Evolutionary conservation across 2,113 vertebrate genomes (phyloP), one percentile per base, ranked within the genome.

Genomic region (Orycteropus afer): DNA sequence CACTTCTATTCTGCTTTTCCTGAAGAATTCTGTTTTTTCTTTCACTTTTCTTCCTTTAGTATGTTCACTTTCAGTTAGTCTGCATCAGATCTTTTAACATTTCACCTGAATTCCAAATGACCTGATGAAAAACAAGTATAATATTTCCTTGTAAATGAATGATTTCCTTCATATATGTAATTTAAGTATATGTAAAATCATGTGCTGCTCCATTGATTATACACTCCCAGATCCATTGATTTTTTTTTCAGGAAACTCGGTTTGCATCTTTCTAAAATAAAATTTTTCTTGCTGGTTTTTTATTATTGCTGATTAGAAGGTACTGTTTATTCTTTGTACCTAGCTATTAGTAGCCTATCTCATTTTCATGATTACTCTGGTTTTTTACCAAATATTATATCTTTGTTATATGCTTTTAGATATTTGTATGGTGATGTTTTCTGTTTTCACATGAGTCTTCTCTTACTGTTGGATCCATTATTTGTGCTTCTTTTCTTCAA

Each of bases 351-450:
- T 81, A 51, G n/a, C 17, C 65, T 61, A 15, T 89, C 88, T 93
- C 22, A 93, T 34, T 73, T 71, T 55, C 22, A 83, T 87, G 34
- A 29, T 90, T 55, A 87, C 47, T 73, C 5, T 90, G 78, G 13
- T 96, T 91, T 96, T 96, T 32, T 77, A 5, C 45, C 25, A 76
- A 0, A 17, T 86, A 34, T 55, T 89, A 63, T n/a, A 20, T 59
- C 53, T 85, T 88, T 78, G 29, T 69, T 92, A 88, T 37, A 59
- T 63, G 37, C 6, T 63, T 81, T 86, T 86, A 73, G n/a, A 80
- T 91, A 81, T 37, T 86, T 40, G 25, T 63, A 29, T 89, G 47
- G 11, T 23, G n/a, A 55, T 80, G 51, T 32, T 94, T 86, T 59
- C 34, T 86, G 11, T 47, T 27, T 90, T 90, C 29, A 53, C 32